phyloP scores from a whole-genome alignment of 2,888 invertebrate species.

The Napeogenes inachia region DNA sequence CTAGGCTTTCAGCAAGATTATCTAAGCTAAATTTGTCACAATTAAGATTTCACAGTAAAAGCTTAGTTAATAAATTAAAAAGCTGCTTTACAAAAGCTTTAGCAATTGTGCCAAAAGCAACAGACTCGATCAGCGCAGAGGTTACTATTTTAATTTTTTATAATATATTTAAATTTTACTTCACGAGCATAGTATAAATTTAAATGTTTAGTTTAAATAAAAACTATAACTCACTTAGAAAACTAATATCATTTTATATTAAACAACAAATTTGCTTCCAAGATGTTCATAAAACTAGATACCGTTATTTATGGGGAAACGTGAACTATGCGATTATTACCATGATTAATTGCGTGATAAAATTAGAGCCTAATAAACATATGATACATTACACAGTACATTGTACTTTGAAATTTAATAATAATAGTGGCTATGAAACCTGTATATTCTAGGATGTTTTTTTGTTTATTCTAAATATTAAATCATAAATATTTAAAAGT shows the following conservation, averaged over 20 bases:
- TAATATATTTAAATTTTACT: too few species aligned
- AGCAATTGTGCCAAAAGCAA: too few species aligned
- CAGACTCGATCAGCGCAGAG: too few species aligned
- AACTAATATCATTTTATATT: conserved; percentile 3
- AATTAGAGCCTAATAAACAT: conserved; percentile 24
- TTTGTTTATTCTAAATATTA: too few species aligned
- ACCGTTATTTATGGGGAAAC: conserved; percentile 21
- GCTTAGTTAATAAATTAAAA: too few species aligned
- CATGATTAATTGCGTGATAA: conserved; percentile 26
- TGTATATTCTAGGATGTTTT: too few species aligned
- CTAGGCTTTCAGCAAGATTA: too few species aligned
- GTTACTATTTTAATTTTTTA: too few species aligned
- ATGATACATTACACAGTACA: conserved; percentile 8
- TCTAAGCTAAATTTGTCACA: too few species aligned
- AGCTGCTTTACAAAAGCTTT: too few species aligned
- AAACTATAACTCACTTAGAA: conserved; percentile 1
- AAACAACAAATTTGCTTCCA: conserved; percentile 5
- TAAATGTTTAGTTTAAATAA: background rate
- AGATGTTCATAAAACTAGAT: conserved; percentile 18
- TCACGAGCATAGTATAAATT: background rate
- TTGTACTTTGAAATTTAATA: background rate
- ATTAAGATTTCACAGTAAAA: too few species aligned
- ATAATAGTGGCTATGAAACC: background rate
- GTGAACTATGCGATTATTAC: conserved; percentile 20
- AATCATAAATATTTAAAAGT: too few species aligned